Conservation (phyloP, 2,888 invertebrate species). For the Proisotoma minuta region DNA sequence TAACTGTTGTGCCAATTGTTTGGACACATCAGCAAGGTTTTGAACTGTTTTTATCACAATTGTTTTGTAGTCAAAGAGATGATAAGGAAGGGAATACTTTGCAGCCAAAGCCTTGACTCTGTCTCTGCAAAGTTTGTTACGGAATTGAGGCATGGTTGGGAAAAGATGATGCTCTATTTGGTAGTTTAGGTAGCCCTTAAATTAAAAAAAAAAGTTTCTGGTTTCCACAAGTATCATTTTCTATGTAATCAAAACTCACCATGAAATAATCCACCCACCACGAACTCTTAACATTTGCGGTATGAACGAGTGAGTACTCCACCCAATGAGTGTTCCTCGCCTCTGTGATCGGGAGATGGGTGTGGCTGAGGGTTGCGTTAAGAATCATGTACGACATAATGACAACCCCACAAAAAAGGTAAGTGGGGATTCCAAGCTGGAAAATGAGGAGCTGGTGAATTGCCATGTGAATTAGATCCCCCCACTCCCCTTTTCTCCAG, state of each 20-base stretch:
- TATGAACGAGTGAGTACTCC: conserved; percentile 31
- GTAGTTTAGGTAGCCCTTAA: conserved; percentile 31
- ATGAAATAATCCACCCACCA: conserved; percentile 26
- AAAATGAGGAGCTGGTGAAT: conserved; percentile 27
- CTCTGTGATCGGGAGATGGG: conserved; percentile 29
- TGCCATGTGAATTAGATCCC: conserved; percentile 25
- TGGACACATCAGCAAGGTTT: conserved; percentile 20
- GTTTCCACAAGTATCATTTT: too few relatives aligned
- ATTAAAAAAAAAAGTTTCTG: too few relatives aligned
- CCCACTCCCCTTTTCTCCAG: conserved; percentile 13
- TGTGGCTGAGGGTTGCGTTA: conserved; percentile 29
- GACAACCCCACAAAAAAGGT: conserved; percentile 28
- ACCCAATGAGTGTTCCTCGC: conserved; percentile 31
- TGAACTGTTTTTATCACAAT: conserved; percentile 22
- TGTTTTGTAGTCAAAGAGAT: conserved; percentile 18
- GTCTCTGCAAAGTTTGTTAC: conserved; percentile 18
- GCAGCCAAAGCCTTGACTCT: conserved; percentile 24
- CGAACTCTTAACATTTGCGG: conserved; percentile 20
- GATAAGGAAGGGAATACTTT: conserved; percentile 27
- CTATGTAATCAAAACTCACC: too few relatives aligned
- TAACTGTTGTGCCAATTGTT: neutral
- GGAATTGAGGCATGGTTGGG: conserved; percentile 36
- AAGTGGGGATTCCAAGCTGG: conserved; percentile 25
- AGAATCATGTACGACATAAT: conserved; percentile 32
- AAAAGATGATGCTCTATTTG: conserved; percentile 17